A percentile compares a stretch with the other conserved stretches of the same genome.
Evolutionary conservation across 92 coral and sea anemone species (phyloP).

Genomic region (Palythoa heliodiscus): DNA sequence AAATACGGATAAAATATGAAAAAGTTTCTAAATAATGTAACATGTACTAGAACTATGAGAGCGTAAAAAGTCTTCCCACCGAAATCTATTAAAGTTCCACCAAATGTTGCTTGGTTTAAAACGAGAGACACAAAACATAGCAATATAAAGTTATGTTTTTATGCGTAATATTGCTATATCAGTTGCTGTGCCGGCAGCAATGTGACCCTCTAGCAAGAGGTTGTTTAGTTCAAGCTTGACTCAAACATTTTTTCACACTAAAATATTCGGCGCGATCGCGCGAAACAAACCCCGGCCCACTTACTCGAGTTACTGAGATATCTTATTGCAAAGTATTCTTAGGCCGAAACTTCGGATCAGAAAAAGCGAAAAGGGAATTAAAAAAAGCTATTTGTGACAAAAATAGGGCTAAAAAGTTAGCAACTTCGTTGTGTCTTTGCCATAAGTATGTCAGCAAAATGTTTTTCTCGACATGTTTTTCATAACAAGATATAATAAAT

Average conservation of each 20-base stretch:
- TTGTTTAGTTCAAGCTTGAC: conserved; percentile 22
- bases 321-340: not conserved
- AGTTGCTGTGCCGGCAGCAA: conserved; percentile 8
- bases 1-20: conserved; percentile 6
- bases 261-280: conserved; percentile 15
- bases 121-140: conserved; percentile 9
- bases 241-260: conserved; percentile 39
- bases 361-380: not conserved
- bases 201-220: not conserved
- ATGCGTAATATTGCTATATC: not conserved
- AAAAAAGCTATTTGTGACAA: not conserved
- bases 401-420: not conserved
- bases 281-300: conserved; percentile 1
- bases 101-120: conserved; percentile 6
- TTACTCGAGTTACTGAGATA: not conserved
- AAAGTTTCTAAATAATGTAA: conserved; percentile 32
- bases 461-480: conserved; percentile 19
- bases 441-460: not conserved
- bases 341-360: not conserved
- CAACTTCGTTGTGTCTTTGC: not conserved
- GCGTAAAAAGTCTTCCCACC: conserved; percentile 7
- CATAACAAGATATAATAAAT: conserved; percentile 6
- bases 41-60: not conserved
- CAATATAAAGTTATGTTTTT: conserved; percentile 11
- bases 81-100: conserved; percentile 13